phyloP scores from a whole-genome alignment of 1,140 invertebrate genomes.

The Drosophila erecta region DNA sequence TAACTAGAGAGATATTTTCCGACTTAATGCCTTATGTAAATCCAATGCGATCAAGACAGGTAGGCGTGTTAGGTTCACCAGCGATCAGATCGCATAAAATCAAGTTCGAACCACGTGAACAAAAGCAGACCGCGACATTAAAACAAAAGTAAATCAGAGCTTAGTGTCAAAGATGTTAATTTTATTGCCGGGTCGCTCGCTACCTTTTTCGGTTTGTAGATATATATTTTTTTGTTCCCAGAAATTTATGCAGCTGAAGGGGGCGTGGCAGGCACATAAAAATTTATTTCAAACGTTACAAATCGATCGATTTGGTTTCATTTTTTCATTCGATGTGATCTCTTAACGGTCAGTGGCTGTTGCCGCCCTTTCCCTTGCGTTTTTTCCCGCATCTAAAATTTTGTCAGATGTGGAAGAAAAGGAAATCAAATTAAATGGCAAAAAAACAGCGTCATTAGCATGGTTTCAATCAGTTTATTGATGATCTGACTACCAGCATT shows the following conservation, averaged over 20 bases:
- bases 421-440: conserved; percentile 59
- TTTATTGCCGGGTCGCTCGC: conserved; percentile 65
- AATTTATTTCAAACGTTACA: conserved; percentile 61
- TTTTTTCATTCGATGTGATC: conserved; percentile 57
- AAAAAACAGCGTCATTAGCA: conserved; percentile 73
- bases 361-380: conserved; percentile 34
- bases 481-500: conserved; percentile 75
- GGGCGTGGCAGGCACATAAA: conserved; percentile 71
- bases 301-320: conserved; percentile 56
- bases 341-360: conserved; percentile 63
- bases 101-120: conserved; percentile 63
- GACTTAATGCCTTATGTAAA: conserved; percentile 64
- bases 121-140: conserved; percentile 71
- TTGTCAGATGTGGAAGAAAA: conserved; percentile 25
- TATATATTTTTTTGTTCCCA: conserved; percentile 13
- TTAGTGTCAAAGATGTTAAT: conserved; percentile 83
- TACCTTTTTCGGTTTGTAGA: conserved; percentile 61
- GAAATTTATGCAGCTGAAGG: conserved; percentile 67
- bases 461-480: conserved; percentile 77
- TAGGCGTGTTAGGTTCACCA: conserved; percentile 51
- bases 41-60: conserved; percentile 73
- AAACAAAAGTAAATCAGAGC: conserved; percentile 84
- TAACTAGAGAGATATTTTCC: conserved; percentile 25
- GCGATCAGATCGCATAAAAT: conserved; percentile 51
- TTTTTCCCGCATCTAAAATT: conserved; percentile 60